Conservation (phyloP, 2,888 invertebrate species). For the Lycaena phlaeas region DNA sequence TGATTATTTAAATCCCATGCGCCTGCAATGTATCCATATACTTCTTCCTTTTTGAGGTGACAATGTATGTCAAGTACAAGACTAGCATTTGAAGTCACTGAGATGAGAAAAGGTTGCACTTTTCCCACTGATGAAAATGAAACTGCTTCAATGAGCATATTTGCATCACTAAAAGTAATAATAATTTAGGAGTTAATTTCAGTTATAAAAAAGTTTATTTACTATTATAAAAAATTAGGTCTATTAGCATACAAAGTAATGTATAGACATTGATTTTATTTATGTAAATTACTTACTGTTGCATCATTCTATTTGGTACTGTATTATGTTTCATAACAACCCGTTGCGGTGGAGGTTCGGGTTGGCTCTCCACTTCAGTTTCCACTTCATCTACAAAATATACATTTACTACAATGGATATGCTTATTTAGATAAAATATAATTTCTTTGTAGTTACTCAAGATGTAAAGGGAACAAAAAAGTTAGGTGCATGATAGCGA, state of each 20-base stretch:
- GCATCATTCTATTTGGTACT: conserved; percentile 81
- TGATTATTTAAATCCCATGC: conserved; percentile 95
- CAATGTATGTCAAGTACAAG: conserved; percentile 94
- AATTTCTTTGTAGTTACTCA: too few species aligned
- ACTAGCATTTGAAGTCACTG: conserved; percentile 88
- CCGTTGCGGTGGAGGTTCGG: conserved; percentile 76
- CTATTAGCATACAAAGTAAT: too few species aligned
- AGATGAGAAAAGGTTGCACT: conserved; percentile 93
- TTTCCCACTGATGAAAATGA: conserved; percentile 91
- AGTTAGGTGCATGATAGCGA: too few species aligned
- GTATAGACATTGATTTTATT: too few species aligned
- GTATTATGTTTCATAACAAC: conserved; percentile 84
- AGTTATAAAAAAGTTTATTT: too few species aligned
- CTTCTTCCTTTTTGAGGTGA: conserved; percentile 93
- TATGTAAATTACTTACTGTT: conserved; percentile 80
- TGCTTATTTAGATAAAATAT: too few species aligned
- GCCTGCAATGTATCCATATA: conserved; percentile 96
- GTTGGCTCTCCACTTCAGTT: conserved; percentile 74
- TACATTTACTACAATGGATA: too few species aligned
- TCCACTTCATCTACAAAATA: conserved; percentile 64
- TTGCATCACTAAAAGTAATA: conserved; percentile 81
- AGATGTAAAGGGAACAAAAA: too few species aligned
- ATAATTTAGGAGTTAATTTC: too few species aligned
- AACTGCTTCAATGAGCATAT: conserved; percentile 90
- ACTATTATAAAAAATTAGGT: too few species aligned